Base-by-base conservation (phyloP, 2,797 vertebrate species). In the Urocyon cinereoargenteus region DNA sequence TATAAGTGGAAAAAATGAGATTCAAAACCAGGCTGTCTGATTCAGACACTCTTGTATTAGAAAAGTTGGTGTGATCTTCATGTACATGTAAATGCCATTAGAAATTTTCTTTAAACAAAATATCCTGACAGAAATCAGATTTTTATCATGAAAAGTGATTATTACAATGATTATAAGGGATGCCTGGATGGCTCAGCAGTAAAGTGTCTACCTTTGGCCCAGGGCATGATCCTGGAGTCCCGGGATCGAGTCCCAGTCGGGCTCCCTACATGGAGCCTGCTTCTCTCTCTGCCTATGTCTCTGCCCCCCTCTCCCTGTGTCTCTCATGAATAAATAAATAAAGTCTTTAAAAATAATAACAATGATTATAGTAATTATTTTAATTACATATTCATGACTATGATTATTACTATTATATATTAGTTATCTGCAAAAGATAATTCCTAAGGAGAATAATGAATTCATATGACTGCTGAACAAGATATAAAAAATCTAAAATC, bases 401-500 rank as follows among this genome's bases (percentile, higher is more conserved):
- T 75, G 24, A 49, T 14, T 61, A 16, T 53, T 68, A 82, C 34
- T 49, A 45, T 40, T 75, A 26, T 81, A 62, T 21, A 78, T 31
- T 31, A 53, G 6, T 53, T 55, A 55, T 36, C 34, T 77, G 3
- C 49, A 64, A 88, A 72, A 79, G 16, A 45, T 7, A 53, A 19
- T n/a, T 66, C 7, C 49, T 18, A 22, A 88, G 10, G 16, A 70
- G 8, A 77, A 9, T 31, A 89, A 89, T 84, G 5, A 87, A 86
- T 90, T 97, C 22, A 16, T 59, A 26, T 49, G 75, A 18, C 21
- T 87, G 31, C 11, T 19, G 2, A 77, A 64, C 40, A 13, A 55
- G 34, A 36, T 87, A 7, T 13, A 94, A 92, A 4, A 59, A 89
- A 28, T 45, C 78, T 84, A n/a, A 95, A 82, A 94, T 95, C 83